These are phyloP conservation scores for Syngnathoides biaculeatus DNA, from an alignment of 2,113 vertebrate species.

Conservation along the genomic window DNA sequence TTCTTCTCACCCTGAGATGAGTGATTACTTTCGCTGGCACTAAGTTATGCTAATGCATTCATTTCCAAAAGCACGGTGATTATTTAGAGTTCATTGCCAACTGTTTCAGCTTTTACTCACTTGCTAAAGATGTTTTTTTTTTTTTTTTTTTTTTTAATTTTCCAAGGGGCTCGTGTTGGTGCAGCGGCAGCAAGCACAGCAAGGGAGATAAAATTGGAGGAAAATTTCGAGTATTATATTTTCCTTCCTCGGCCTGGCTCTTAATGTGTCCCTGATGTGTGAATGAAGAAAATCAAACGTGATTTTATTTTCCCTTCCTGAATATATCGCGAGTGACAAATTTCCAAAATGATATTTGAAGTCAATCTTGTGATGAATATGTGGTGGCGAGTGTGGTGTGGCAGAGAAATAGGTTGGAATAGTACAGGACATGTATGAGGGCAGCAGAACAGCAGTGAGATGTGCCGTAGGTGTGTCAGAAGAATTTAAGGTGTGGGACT, in stretches of 20 bases:
- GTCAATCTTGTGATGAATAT: constrained; percentile 23
- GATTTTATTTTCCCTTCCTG: constrained; percentile 36
- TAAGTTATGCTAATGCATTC: constrained; percentile 80
- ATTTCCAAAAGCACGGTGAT: constrained; percentile 76
- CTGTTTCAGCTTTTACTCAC: constrained; percentile 76
- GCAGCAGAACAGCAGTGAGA: too few species aligned
- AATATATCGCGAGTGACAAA: constrained; percentile 56
- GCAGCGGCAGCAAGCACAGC: constrained; percentile 45
- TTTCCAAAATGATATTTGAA: constrained; percentile 63
- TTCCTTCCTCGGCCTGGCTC: constrained; percentile 67
- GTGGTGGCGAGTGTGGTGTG: too few species aligned
- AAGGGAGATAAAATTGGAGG: constrained; percentile 63
- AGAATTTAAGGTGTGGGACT: too few species aligned
- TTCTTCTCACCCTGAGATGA: constrained; percentile 68
- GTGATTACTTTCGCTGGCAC: constrained; percentile 73
- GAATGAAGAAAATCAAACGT: constrained; percentile 72
- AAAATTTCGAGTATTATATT: constrained; percentile 63
- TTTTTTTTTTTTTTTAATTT: constrained; percentile 35
- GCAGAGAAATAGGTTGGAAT: too few species aligned
- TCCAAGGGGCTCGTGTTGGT: constrained; percentile 41
- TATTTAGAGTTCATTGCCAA: constrained; percentile 78
- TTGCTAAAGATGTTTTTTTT: constrained; percentile 66
- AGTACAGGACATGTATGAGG: too few species aligned
- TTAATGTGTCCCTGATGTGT: constrained; percentile 74
- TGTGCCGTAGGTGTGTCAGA: too few species aligned